Evolutionary conservation across 1,140 invertebrate species (phyloP), one percentile per base, ranked within the genome.

Genomic region (Papilio machaon): DNA sequence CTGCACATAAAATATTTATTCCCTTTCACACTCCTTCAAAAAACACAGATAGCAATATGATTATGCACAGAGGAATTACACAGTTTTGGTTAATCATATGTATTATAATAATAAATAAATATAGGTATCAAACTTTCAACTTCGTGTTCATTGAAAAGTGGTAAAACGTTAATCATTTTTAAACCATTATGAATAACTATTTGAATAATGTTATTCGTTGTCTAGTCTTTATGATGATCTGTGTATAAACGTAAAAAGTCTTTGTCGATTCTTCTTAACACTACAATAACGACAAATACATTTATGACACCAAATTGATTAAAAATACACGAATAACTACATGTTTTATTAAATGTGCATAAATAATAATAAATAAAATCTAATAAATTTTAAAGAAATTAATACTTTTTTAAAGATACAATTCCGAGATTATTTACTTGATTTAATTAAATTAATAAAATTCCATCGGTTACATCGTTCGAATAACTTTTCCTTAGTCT

Each of bases 201-300:
- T 2, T 43, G 38, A 43, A 43, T 43, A 43, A 43, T 43, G 38
- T 43, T 43, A 43, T 43, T 43, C 38, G 38, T 43, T 1, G 4
- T 43, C 4, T 35, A 38, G 64, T 70, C 23, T 70, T 70, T 38
- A 2, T 30, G 64, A 38, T 70, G 64, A 70, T 35, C 30, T 15
- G 9, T 23, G 60, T 64, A 11, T 30, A 13, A 70, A 15, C 11
- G n/a, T 17, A 70, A 30, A 30, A 30, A 35, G 64, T 70, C 23
- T 70, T 70, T 70, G 64, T 70, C 23, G 11, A 15, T 35, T 70
- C 13, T 35, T 35, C 64, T 35, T 35, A 9, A 70, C 35, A 7
- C 60, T 38, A 70, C 64, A 64, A 30, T 70, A 35, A 35, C n/a
- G 11, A 70, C 60, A 35, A 67, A 67, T 67, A 70, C 30, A 70